Base-by-base conservation (phyloP, 2,797 vertebrate genomes). In the Hydrophis major region DNA sequence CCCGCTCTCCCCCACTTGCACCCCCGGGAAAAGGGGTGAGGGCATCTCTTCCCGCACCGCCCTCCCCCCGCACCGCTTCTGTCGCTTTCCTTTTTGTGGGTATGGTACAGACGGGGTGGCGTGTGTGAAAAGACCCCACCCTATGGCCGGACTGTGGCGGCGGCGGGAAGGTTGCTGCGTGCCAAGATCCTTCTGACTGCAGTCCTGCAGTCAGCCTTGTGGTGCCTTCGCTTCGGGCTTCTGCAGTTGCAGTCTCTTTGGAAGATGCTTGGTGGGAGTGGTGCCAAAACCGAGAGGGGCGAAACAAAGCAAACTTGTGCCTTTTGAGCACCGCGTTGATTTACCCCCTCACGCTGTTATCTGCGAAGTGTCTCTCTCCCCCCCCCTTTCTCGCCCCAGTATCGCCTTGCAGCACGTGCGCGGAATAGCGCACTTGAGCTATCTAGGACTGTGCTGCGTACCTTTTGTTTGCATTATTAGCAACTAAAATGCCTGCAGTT, bases 201-300 rank as follows among this genome's bases (percentile, higher is more conserved):
- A 89, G 88, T 66, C 78, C 88, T 93, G 88, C 92, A 90, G 91
- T 69, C 91, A 20, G 69, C 57, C n/a, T 63, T 11, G 37, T 93
- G 95, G 96, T 96, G 95, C 97, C 95, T 95, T 28, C 47, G 16
- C 18, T 4, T 59, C 25, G 93, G 18, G 60, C 78, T 69, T 53
- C 92, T 94, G 94, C 95, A 12, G 89, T 90, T 91, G 87, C 14
- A 91, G 37, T 42, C n/a, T 86, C n/a, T 42, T 96, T 88, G 6
- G 92, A 42, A 94, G 93, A 69, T 93, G 94, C 95, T 53, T 92
- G 86, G 95, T 92, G 95, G 87, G 96, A 91, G 94, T 93, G 59
- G 96, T 90, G 90, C 27, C 42, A 1, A 61, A 94, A 91, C 87
- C 91, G 66, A 89, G 22, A 83, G 22, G 78, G 78, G 74, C 20